A percentile compares a stretch with the other conserved stretches of the same genome.
Evolutionary conservation across 2,113 vertebrate species (phyloP).

Genomic region (Mustelus asterias): DNA sequence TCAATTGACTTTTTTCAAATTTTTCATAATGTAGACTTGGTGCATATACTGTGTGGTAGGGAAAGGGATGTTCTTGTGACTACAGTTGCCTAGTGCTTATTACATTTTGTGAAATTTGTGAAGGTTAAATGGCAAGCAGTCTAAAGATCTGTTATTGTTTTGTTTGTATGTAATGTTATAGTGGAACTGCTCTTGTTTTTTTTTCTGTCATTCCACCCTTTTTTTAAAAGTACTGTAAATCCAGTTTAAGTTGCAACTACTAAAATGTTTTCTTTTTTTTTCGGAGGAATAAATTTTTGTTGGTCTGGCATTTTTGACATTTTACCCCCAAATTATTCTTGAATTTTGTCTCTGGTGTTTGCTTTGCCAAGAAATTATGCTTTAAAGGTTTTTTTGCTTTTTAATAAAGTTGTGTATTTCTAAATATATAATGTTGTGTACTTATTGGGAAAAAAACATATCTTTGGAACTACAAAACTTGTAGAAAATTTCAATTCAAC

Average conservation of each 20-base stretch:
- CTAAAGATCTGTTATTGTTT: neutral
- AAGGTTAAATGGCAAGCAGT: conserved; percentile 30
- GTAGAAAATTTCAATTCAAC: neutral
- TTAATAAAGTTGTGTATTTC: conserved; percentile 37
- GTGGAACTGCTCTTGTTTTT: neutral
- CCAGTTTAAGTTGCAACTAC: conserved; percentile 9
- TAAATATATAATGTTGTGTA: conserved; percentile 32
- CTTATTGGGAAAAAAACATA: neutral
- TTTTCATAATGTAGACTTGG: neutral
- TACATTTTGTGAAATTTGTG: conserved; percentile 36
- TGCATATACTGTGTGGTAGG: conserved; percentile 26
- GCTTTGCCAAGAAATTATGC: conserved; percentile 32
- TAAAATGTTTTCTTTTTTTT: conserved; percentile 13
- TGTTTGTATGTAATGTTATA: conserved; percentile 29
- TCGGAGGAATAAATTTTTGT: conserved; percentile 27
- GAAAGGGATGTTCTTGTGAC: conserved; percentile 31
- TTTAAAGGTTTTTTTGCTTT: conserved; percentile 30
- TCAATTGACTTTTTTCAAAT: conserved; percentile 8
- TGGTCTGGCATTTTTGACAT: neutral
- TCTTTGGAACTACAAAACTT: no score
- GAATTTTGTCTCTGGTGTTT: conserved; percentile 29
- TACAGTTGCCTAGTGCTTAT: conserved; percentile 26
- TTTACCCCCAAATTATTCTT: neutral
- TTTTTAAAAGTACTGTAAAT: conserved; percentile 29
- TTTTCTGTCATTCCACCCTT: conserved; percentile 18